Percentiles rank a stretch among this genome's conserved stretches.
Evolutionary conservation across 2,113 vertebrate genomes (phyloP).

Genomic region (Motacilla alba): DNA sequence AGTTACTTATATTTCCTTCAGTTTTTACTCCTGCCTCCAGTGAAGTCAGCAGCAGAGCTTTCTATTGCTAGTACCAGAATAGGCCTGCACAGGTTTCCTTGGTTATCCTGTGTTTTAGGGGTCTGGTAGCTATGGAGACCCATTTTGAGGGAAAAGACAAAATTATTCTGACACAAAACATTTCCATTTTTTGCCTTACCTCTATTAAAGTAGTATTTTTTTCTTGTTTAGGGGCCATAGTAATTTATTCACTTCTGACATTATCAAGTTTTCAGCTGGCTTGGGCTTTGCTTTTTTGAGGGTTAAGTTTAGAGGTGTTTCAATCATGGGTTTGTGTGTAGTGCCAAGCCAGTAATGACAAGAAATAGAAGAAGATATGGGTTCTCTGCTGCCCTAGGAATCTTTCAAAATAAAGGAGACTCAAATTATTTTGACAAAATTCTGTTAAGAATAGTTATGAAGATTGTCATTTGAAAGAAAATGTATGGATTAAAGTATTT

Average conservation of each 20-base stretch:
- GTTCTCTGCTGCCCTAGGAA: neutral
- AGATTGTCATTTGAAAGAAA: neutral
- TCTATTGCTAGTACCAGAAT: neutral
- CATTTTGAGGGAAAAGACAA: neutral
- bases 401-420: neutral
- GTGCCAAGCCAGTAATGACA: neutral
- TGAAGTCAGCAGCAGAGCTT: neutral
- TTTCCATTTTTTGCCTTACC: neutral
- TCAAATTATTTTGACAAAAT: neutral
- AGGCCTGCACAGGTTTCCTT: neutral
- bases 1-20: neutral
- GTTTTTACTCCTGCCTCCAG: neutral
- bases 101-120: neutral
- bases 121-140: constrained; percentile 24
- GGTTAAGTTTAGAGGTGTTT: neutral
- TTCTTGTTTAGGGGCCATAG: neutral
- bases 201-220: neutral
- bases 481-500: neutral
- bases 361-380: neutral
- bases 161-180: neutral
- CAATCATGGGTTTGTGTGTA: neutral
- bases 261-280: neutral
- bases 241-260: neutral
- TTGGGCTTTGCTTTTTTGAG: neutral
- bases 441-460: neutral